These are phyloP conservation scores for Cataglyphis cursor DNA, from an alignment of 2,888 invertebrate species.

Conservation along the genomic window DNA sequence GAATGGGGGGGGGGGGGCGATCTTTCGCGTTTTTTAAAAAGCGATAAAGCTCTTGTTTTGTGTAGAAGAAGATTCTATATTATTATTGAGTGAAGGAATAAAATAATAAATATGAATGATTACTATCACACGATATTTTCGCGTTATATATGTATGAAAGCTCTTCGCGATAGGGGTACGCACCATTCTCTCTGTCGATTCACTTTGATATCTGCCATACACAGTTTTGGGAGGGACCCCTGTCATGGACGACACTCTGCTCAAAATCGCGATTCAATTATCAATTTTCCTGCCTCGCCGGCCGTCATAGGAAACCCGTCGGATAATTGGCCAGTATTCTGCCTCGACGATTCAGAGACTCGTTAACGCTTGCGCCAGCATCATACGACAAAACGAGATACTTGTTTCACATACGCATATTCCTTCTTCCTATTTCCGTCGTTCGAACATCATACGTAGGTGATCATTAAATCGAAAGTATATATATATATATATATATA, in stretches of 20 bases:
- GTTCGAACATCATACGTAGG: conserved; percentile 28
- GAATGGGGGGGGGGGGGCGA: neutral
- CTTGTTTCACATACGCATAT: conserved; percentile 33
- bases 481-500: neutral
- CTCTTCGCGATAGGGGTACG: neutral
- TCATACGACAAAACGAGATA: conserved; percentile 12
- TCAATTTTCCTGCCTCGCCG: conserved; percentile 14
- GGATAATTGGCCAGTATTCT: conserved; percentile 45
- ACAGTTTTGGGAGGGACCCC: neutral
- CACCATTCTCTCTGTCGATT: neutral
- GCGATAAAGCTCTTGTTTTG: neutral
- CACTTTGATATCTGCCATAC: conserved; percentile 2
- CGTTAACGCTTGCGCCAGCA: conserved; percentile 34
- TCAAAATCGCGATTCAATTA: neutral
- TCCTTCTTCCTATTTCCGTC: conserved; percentile 1
- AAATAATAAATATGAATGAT: neutral
- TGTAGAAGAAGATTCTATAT: neutral
- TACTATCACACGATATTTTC: neutral
- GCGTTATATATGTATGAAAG: neutral
- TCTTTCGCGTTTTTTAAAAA: neutral
- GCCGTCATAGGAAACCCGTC: conserved; percentile 25
- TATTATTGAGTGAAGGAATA: no score
- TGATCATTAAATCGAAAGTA: conserved; percentile 29
- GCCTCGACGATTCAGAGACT: conserved; percentile 44
- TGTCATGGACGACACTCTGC: conserved; percentile 1